A percentile compares a stretch with the other conserved stretches of the same genome.
Conservation (phyloP, 2,797 vertebrate genomes). For the Cyclopterus lumpus region DNA sequence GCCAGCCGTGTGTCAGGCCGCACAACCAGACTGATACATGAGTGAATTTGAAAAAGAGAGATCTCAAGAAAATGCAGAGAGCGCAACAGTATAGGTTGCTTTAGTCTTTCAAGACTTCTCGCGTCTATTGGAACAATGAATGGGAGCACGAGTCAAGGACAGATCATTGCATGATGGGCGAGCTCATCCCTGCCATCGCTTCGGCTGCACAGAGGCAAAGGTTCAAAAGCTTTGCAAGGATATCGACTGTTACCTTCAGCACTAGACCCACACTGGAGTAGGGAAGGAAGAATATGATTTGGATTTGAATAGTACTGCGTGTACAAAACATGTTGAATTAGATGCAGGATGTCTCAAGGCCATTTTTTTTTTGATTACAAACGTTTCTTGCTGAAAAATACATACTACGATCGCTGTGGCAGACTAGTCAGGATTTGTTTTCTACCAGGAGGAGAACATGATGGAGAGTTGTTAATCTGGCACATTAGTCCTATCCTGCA, state of each 20-base stretch:
- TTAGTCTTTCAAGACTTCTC: conserved; percentile 38
- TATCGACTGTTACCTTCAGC: conserved; percentile 56
- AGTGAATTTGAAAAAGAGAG: conserved; percentile 29
- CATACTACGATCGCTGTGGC: conserved; percentile 7
- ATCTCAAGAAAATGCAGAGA: conserved; percentile 34
- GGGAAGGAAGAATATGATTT: conserved; percentile 51
- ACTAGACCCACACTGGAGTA: conserved; percentile 34
- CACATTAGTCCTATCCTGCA: not conserved
- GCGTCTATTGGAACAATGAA: conserved; percentile 63
- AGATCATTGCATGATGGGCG: conserved; percentile 32
- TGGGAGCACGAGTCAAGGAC: conserved; percentile 60
- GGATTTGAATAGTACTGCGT: conserved; percentile 47
- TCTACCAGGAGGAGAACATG: conserved; percentile 2
- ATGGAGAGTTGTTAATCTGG: not conserved
- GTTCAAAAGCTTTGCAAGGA: conserved; percentile 64
- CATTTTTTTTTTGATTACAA: conserved; percentile 26
- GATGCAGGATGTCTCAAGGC: conserved; percentile 59
- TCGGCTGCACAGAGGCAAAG: conserved; percentile 41
- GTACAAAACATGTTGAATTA: conserved; percentile 52
- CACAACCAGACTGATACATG: conserved; percentile 26
- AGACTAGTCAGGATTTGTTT: not conserved
- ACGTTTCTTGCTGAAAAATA: conserved; percentile 31
- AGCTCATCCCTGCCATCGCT: conserved; percentile 52
- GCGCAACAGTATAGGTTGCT: conserved; percentile 25
- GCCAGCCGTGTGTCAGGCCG: conserved; percentile 8